Evolutionary conservation across 1,140 invertebrate species (phyloP).

Genomic region (Brachionus plicatilis): DNA sequence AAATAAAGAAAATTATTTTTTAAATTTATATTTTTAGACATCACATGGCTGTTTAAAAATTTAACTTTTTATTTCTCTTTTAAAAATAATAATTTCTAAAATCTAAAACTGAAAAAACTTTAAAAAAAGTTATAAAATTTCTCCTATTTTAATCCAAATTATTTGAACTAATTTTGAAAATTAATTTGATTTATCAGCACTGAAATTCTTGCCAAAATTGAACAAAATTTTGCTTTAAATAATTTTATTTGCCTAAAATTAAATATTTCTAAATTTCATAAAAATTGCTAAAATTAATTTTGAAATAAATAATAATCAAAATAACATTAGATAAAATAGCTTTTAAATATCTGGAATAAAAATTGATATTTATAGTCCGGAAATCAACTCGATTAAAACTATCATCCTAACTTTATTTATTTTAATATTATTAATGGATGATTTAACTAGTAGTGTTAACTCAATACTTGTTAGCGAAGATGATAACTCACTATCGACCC

Average conservation of each 20-base stretch:
- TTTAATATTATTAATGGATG: conserved; percentile 19
- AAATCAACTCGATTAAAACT: conserved; percentile 7
- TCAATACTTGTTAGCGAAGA: conserved; percentile 13
- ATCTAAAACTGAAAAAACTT: no score
- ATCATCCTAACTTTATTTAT: not conserved
- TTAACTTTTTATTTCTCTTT: no score
- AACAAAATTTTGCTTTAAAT: not conserved
- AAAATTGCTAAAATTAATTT: not conserved
- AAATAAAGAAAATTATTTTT: no score
- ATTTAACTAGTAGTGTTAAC: conserved; percentile 15
- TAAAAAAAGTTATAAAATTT: no score
- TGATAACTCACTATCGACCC: not conserved
- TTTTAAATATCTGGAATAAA: not conserved
- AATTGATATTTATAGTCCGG: not conserved
- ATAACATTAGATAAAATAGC: conserved; percentile 20
- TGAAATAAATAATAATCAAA: not conserved
- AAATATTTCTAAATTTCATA: not conserved
- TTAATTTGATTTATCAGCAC: not conserved
- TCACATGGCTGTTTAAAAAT: no score
- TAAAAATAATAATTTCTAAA: no score
- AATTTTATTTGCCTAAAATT: not conserved
- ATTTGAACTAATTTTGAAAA: not conserved
- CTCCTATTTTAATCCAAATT: not conserved
- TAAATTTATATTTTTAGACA: no score
- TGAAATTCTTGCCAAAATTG: not conserved